Conservation (phyloP, 2,113 vertebrate species). For the Salvelinus namaycush region DNA sequence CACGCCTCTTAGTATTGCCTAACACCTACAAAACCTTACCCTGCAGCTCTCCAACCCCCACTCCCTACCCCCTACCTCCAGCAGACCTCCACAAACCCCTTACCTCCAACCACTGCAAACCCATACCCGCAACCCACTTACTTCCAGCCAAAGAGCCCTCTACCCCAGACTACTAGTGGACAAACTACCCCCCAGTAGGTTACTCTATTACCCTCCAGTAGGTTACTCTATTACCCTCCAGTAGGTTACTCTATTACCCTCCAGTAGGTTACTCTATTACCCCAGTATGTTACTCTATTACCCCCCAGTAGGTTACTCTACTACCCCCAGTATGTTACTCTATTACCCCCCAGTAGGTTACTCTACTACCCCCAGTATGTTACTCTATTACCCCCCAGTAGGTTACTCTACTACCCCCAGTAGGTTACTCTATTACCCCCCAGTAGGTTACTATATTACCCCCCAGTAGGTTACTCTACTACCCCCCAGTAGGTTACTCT, state of each 20-base stretch:
- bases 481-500: not conserved
- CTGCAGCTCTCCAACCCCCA: not conserved
- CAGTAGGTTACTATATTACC: not conserved
- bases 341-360: too few relatives aligned
- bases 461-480: not conserved
- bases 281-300: too few relatives aligned
- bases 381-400: not conserved
- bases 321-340: not conserved
- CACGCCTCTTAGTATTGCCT: slow-evolving; percentile 54
- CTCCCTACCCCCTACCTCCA: not conserved
- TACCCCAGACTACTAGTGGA: not conserved
- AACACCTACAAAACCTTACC: not conserved
- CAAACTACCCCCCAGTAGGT: too few relatives aligned
- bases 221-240: too few relatives aligned
- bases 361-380: not conserved
- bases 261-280: too few relatives aligned
- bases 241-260: too few relatives aligned
- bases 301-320: too few relatives aligned
- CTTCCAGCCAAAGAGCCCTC: not conserved
- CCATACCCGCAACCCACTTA: not conserved
- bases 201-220: too few relatives aligned
- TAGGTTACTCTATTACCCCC: not conserved
- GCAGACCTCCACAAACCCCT: too few relatives aligned
- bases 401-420: not conserved
- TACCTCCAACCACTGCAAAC: not conserved